Evolutionary conservation across 2,113 vertebrate genomes (phyloP).

Genomic region (Hydrolagus affinis): DNA sequence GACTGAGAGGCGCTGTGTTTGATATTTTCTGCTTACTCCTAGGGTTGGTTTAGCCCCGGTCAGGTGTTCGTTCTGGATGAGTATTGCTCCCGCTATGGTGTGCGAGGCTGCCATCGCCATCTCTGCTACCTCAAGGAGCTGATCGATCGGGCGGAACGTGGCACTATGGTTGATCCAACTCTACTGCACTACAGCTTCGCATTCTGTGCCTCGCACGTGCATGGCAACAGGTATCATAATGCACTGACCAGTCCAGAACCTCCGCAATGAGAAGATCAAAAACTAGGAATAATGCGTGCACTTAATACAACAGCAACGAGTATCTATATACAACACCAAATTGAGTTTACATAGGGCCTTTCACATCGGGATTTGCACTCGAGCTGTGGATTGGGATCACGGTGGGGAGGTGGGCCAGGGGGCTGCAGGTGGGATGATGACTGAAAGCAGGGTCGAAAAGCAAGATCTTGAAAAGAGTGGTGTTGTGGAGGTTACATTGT

Average conservation of each 20-base stretch:
- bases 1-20: too few species aligned
- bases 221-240: conserved; percentile 85
- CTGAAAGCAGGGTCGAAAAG: not conserved
- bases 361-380: not conserved
- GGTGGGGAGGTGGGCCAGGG: not conserved
- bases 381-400: too few species aligned
- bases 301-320: not conserved
- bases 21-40: conserved; percentile 34
- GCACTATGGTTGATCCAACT: conserved; percentile 83
- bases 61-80: conserved; percentile 95
- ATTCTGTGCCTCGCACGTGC: conserved; percentile 94
- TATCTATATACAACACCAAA: not conserved
- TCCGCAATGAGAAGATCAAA: conserved; percentile 31
- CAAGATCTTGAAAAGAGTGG: not conserved
- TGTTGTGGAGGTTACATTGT: too few species aligned
- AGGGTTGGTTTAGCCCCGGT: conserved; percentile 98
- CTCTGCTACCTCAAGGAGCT: conserved; percentile 86
- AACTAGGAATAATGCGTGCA: not conserved
- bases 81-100: conserved; percentile 88
- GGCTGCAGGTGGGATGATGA: not conserved
- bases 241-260: conserved; percentile 34
- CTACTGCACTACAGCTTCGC: conserved; percentile 98
- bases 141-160: conserved; percentile 81
- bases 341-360: not conserved
- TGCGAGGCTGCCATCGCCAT: conserved; percentile 88